Evolutionary conservation across 2,888 invertebrate genomes (phyloP).

Genomic region (Phyto melanocephala): DNA sequence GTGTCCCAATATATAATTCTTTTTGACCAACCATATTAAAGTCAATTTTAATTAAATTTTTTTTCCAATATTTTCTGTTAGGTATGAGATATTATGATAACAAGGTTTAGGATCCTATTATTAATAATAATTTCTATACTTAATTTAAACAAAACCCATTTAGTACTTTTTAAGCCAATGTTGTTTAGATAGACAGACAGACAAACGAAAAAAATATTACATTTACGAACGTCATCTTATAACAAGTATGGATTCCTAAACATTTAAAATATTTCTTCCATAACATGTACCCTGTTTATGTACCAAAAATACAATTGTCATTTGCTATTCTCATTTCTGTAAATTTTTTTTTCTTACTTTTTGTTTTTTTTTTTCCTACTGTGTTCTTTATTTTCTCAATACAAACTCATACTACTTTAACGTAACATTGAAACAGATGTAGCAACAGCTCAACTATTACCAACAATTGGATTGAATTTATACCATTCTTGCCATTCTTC

Average conservation of each 20-base stretch:
- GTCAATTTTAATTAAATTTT: not conserved
- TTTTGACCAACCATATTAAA: too few species aligned
- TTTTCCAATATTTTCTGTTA: not conserved
- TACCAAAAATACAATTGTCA: slow-evolving; percentile 28
- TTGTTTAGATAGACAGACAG: too few species aligned
- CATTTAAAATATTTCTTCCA: too few species aligned
- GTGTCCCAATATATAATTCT: too few species aligned
- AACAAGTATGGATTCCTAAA: too few species aligned
- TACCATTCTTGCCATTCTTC: slow-evolving; percentile 12
- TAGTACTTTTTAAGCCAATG: too few species aligned
- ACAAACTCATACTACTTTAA: slow-evolving; percentile 18
- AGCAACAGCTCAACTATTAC: slow-evolving; percentile 46
- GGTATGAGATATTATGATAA: too few species aligned
- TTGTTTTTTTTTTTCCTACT: slow-evolving; percentile 2
- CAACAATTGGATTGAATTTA: slow-evolving; percentile 54
- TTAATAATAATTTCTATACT: too few species aligned
- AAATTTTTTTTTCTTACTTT: not conserved
- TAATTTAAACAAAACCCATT: too few species aligned
- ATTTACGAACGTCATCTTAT: too few species aligned
- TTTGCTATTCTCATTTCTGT: slow-evolving; percentile 3
- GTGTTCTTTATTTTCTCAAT: slow-evolving; percentile 12
- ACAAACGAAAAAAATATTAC: too few species aligned
- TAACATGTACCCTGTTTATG: not conserved
- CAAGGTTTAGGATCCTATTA: too few species aligned
- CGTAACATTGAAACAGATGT: slow-evolving; percentile 49